Evolutionary conservation across 2,113 vertebrate species (phyloP), one percentile per base, ranked within the genome.

Genomic region (Todiramphus chloris): DNA sequence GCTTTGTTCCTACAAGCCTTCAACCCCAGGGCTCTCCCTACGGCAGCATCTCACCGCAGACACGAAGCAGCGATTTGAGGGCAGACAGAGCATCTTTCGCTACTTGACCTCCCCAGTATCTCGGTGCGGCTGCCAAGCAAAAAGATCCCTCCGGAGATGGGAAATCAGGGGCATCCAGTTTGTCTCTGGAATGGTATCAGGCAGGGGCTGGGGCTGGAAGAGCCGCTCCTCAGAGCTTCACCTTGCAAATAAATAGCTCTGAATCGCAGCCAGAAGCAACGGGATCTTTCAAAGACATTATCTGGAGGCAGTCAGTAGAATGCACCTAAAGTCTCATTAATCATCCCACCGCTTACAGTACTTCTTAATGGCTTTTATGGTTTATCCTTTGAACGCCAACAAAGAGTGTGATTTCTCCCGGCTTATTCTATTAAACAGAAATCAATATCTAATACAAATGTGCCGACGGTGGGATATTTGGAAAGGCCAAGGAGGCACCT

Each of bases 371-470:
- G 97, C 95, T 98, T 98, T 98, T 98, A 98, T 97, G 97, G 98
- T 98, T 98, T 98, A 97, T 98, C 97, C 97, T 98, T 97, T 97
- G 97, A 97, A 98, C 66, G 64, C 97, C 98, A 98, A 98, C 98
- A 97, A 97, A 98, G 94, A 97, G 95, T 87, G 97, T 96, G 97
- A 98, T 98, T 98, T 97, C 97, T 98, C 94, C 96, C 91, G 92
- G 97, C 97, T 98, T 97, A 97, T 98, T 98, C 98, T 98, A 98
- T 98, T 98, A 98, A 98, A 97, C 95, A 98, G 97, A 96, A 98
- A 98, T 98, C 98, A 97, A 98, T 98, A 98, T 73, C 96, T 95
- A 98, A 98, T 98, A 98, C 96, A 98, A 98, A 98, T 97, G 97
- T 97, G 97, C 95, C 89, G 18, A 97, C 67, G 19, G 95, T 97